Evolutionary conservation across 2,888 invertebrate genomes (phyloP).

Genomic region (Oegoconia quadripuncta): DNA sequence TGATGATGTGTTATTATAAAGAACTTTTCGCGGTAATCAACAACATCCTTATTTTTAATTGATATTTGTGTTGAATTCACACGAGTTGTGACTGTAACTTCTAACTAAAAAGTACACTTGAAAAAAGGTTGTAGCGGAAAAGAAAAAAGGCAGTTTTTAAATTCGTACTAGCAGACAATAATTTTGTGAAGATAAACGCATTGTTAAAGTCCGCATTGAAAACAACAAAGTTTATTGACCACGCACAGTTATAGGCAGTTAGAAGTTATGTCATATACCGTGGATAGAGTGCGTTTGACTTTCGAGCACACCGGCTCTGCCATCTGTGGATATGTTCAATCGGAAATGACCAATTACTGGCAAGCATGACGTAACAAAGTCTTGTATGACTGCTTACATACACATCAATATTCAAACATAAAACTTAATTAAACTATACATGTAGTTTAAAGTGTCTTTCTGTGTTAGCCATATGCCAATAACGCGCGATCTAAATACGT

Average conservation of each 20-base stretch:
- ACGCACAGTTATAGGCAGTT: constrained; percentile 6
- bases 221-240: constrained; percentile 10
- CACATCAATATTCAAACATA: too few species aligned
- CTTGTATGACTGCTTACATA: too few species aligned
- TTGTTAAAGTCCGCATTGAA: constrained; percentile 6
- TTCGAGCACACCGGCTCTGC: constrained; percentile 3
- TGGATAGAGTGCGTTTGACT: constrained; percentile 1
- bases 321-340: neutral
- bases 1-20: too few species aligned
- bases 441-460: too few species aligned
- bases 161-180: too few species aligned
- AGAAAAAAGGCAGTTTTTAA: too few species aligned
- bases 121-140: too few species aligned
- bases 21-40: constrained; percentile 12
- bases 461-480: too few species aligned
- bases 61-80: constrained; percentile 14
- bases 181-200: neutral
- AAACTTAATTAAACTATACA: too few species aligned
- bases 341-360: constrained; percentile 4
- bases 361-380: neutral
- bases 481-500: too few species aligned
- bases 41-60: constrained; percentile 18
- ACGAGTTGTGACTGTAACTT: constrained; percentile 14
- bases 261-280: constrained; percentile 10
- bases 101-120: too few species aligned